phyloP scores from a whole-genome alignment of 2,797 vertebrate genomes.

The Cacajao melanocephalus region DNA sequence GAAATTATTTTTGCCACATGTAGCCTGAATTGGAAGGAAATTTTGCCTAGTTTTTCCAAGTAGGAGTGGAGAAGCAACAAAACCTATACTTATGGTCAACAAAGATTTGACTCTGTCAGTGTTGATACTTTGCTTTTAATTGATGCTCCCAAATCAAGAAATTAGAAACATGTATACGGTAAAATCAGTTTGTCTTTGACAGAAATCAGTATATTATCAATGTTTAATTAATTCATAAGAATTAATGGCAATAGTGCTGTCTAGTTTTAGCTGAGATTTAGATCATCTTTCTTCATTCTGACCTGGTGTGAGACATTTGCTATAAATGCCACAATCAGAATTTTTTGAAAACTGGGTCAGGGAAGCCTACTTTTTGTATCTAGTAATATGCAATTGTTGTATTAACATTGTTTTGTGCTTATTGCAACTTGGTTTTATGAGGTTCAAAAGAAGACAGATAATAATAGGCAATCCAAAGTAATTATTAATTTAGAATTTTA shows the following conservation, averaged over 20 bases:
- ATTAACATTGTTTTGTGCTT: conserved; percentile 5
- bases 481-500: conserved; percentile 43
- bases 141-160: not conserved
- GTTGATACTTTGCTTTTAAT: conserved; percentile 10
- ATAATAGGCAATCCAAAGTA: not conserved
- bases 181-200: not conserved
- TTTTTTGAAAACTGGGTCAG: not conserved
- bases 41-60: not conserved
- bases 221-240: not conserved
- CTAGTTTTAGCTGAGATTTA: conserved; percentile 39
- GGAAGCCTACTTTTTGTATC: not conserved
- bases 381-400: not conserved
- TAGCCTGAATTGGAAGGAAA: not conserved
- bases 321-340: conserved; percentile 15
- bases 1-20: conserved; percentile 42
- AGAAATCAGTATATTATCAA: not conserved
- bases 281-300: conserved; percentile 48
- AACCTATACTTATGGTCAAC: not conserved
- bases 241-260: not conserved
- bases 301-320: conserved; percentile 10
- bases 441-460: not conserved
- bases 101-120: not conserved
- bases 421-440: not conserved
- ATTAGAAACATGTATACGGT: not conserved
- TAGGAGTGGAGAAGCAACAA: not conserved